Percentiles rank a stretch among this genome's conserved stretches.
These are phyloP conservation scores for Ochropacha duplaris DNA, from an alignment of 2,888 invertebrate genomes.

Conservation along the genomic window DNA sequence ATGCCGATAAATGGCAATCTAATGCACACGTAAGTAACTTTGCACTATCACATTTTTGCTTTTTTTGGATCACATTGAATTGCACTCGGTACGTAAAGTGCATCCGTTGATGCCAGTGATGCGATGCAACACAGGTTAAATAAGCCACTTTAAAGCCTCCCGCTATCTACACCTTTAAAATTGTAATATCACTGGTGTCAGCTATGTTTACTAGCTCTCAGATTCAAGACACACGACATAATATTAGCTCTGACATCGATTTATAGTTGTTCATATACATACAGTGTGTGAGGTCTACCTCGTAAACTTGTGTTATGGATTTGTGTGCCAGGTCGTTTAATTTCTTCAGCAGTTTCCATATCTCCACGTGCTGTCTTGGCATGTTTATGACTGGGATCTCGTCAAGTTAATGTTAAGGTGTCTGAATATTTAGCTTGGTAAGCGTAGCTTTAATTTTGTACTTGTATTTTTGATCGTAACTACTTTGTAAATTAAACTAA, in stretches of 20 bases:
- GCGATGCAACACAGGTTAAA: too few species aligned
- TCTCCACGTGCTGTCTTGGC: not conserved
- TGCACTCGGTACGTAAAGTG: too few species aligned
- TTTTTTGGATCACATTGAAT: too few species aligned
- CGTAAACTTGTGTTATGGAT: not conserved
- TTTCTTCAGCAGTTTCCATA: not conserved
- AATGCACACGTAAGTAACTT: too few species aligned
- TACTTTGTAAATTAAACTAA: too few species aligned
- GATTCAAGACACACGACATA: constrained; percentile 4
- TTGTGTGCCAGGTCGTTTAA: not conserved
- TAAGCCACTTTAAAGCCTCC: too few species aligned
- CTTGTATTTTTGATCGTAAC: not conserved
- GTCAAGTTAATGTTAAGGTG: not conserved
- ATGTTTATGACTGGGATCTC: not conserved
- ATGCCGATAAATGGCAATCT: too few species aligned
- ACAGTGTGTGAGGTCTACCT: not conserved
- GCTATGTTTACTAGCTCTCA: constrained; percentile 6
- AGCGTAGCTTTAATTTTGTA: not conserved
- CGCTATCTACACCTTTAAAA: too few species aligned
- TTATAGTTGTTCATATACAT: constrained; percentile 6
- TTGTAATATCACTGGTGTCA: too few species aligned
- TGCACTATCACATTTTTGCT: too few species aligned
- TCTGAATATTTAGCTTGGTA: not conserved
- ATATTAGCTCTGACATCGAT: constrained; percentile 13
- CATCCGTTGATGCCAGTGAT: too few species aligned